Conservation (phyloP, 2,888 invertebrate genomes). For the Tribolium freemani region DNA sequence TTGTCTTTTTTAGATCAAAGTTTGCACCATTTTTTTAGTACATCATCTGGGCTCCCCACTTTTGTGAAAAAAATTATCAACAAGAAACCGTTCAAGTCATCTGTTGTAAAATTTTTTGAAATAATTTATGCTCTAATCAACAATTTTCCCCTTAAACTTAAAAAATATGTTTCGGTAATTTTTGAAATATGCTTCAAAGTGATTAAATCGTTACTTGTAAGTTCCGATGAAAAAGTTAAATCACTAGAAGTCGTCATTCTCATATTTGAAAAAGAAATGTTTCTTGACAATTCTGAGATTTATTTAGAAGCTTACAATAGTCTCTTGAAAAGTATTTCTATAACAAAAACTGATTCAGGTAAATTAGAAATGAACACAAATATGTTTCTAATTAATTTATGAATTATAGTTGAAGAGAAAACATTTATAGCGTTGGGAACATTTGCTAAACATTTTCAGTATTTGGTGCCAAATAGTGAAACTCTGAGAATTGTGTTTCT, state of each 20-base stretch:
- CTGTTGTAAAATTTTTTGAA: constrained; percentile 55
- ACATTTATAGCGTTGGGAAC: constrained; percentile 56
- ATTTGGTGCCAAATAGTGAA: constrained; percentile 48
- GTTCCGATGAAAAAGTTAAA: constrained; percentile 56
- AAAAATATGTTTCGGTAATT: constrained; percentile 56
- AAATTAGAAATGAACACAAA: constrained; percentile 6
- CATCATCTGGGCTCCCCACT: constrained; percentile 54
- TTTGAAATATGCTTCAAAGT: constrained; percentile 56
- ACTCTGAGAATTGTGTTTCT: constrained; percentile 16
- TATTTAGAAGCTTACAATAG: constrained; percentile 48
- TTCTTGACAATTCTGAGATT: neutral
- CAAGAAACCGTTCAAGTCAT: constrained; percentile 52
- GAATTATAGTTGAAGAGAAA: constrained; percentile 56
- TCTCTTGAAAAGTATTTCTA: constrained; percentile 45
- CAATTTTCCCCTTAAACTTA: constrained; percentile 57
- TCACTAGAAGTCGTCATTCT: constrained; percentile 55
- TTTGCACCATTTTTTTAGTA: constrained; percentile 58
- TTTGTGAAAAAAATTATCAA: constrained; percentile 53
- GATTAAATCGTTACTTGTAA: constrained; percentile 47
- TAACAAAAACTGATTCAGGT: constrained; percentile 54
- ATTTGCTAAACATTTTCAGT: constrained; percentile 58
- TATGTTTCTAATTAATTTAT: constrained; percentile 24
- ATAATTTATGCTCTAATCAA: constrained; percentile 60
- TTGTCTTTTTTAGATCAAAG: constrained; percentile 57
- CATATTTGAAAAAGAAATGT: constrained; percentile 54